Base-by-base conservation (phyloP, 2,113 vertebrate genomes). In the Agelaius tricolor region DNA sequence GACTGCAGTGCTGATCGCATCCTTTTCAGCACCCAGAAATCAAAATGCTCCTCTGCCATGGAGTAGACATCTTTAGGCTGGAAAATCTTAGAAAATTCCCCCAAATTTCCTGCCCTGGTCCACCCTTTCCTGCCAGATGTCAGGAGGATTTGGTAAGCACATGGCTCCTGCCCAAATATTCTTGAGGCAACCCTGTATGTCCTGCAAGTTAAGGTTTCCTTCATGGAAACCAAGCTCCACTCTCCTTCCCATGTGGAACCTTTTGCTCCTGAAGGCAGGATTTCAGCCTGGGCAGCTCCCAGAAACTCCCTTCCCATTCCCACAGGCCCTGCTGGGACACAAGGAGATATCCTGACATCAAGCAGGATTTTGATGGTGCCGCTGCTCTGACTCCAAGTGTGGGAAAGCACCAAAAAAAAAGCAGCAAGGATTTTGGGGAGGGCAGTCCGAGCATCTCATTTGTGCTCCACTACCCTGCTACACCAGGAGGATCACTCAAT, bases 401-500 rank as follows among this genome's bases (percentile, higher is more conserved):
- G 43, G 49, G n/a, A 75, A 75, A 79, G 5, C 27, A 18, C n/a
- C 18, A 61, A 46, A 58, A 58, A 58, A 58, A 61, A 46, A 54
- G 27, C 58, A 71, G 19, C n/a, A 30, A 41, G 68, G 13, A 30
- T 49, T 67, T 21, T 23, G n/a, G 20, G 59, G 9, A 44, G 26
- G 21, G 26, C 7, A 3, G 2, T 20, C 18, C 2, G 30, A 72
- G 19, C 41, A 47, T 13, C 63, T 73, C 23, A 3, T 65, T 63
- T 62, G 2, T 8, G 26, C 24, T 54, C 66, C 77, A 28, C 6
- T 0, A 37, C 37, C 37, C 37, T 37, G 37, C 37, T 37, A 37
- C 37, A 37, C 37, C 37, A 3, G 5, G 5, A 65, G 43, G 33
- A 35, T 27, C 33, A 5, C 6, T 22, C 55, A 21, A 1, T 0